Conservation (phyloP, 2,113 vertebrate species). For the Cheirogaleus medius region DNA sequence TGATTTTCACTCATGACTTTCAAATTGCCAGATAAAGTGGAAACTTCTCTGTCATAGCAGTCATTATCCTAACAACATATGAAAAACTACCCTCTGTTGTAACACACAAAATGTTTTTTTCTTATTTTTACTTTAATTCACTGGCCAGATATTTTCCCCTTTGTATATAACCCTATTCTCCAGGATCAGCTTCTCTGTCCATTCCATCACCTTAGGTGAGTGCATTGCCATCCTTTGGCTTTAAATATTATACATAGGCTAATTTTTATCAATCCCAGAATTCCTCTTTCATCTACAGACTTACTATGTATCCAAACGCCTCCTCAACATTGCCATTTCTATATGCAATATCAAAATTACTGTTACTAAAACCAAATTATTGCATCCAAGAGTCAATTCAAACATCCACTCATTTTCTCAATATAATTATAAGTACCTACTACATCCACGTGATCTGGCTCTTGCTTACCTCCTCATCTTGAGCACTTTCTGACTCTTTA, state of each 20-base stretch:
- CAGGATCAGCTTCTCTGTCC: rapidly evolving
- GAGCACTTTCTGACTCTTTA: not conserved
- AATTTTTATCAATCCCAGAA: not conserved
- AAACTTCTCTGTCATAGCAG: not conserved
- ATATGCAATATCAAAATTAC: not conserved
- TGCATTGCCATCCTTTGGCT: not conserved
- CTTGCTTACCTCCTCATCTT: not conserved
- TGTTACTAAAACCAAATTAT: not conserved
- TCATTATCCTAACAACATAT: not conserved
- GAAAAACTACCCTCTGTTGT: not conserved
- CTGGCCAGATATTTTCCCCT: not conserved
- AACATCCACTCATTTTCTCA: not conserved
- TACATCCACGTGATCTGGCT: not conserved
- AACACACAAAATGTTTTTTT: not conserved
- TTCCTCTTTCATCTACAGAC: not conserved
- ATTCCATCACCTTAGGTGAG: not conserved
- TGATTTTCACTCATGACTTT: not conserved
- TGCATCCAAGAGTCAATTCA: not conserved
- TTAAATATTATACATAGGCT: not conserved
- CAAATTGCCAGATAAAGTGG: not conserved
- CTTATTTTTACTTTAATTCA: not conserved
- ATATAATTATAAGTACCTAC: not conserved
- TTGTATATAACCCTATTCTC: rapidly evolving
- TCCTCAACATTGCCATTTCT: not conserved
- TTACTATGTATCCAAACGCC: not conserved